Conservation (phyloP, 2,113 vertebrate species). For the Cisticola juncidis region DNA sequence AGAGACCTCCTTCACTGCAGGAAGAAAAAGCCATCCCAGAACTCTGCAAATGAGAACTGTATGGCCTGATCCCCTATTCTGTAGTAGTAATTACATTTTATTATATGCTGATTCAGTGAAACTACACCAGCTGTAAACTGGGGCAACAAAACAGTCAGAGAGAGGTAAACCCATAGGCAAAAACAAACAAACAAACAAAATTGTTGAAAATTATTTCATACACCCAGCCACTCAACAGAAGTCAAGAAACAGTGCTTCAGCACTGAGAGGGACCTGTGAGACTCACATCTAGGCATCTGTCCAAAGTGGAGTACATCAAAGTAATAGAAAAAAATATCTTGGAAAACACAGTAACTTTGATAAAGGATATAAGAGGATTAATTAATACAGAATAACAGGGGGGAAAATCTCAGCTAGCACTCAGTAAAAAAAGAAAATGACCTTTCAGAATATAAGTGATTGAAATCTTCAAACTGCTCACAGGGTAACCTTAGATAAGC, state of each 20-base stretch:
- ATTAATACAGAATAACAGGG: neutral
- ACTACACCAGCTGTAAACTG: neutral
- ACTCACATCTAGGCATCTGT: neutral
- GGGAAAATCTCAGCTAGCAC: neutral
- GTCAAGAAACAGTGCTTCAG: neutral
- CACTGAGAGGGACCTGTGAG: neutral
- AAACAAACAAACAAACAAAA: neutral
- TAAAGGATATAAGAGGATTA: slow-evolving; percentile 11
- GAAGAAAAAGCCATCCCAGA: neutral
- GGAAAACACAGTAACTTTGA: neutral
- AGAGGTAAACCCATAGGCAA: neutral
- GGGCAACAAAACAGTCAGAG: neutral
- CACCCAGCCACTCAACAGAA: neutral
- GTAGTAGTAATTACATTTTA: neutral
- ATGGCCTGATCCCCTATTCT: neutral
- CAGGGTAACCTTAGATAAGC: neutral
- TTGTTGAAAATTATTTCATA: neutral
- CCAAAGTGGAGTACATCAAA: neutral
- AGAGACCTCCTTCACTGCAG: neutral
- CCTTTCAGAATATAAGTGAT: slow-evolving; percentile 1
- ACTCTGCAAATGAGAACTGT: neutral
- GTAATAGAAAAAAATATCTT: neutral
- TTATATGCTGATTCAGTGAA: neutral
- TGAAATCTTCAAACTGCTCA: slow-evolving; percentile 12
- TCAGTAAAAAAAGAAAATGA: neutral